Evolutionary conservation across 2,888 invertebrate genomes (phyloP).

Genomic region (Monopis laevigella): DNA sequence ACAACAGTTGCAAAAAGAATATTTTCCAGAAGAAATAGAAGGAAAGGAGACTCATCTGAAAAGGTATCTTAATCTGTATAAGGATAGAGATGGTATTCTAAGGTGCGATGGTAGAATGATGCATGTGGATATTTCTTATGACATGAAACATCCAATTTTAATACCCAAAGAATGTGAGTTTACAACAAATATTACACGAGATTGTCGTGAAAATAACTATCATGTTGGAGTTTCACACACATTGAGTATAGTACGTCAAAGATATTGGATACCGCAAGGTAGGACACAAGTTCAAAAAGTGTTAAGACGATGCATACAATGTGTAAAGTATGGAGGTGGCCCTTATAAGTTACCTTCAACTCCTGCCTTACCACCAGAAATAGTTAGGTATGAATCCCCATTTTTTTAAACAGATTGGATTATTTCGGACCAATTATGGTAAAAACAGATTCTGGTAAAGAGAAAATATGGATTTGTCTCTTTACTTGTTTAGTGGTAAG

Average conservation of each 20-base stretch:
- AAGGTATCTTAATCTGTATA: slow-evolving; percentile 15
- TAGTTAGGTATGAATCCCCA: background rate
- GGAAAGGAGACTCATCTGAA: slow-evolving; percentile 15
- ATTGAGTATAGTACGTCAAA: slow-evolving; percentile 15
- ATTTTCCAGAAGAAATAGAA: slow-evolving; percentile 13
- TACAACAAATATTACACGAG: slow-evolving; percentile 14
- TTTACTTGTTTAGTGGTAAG: slow-evolving; percentile 12
- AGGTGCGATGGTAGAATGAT: slow-evolving; percentile 17
- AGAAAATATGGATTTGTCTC: slow-evolving; percentile 2
- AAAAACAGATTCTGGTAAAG: background rate
- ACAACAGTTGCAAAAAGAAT: slow-evolving; percentile 9
- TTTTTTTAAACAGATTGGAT: background rate
- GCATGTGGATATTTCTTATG: slow-evolving; percentile 11
- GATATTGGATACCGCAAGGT: slow-evolving; percentile 20
- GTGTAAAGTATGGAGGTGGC: slow-evolving; percentile 22
- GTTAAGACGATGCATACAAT: slow-evolving; percentile 16
- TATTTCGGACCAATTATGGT: background rate
- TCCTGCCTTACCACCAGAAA: slow-evolving; percentile 18
- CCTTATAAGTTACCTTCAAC: slow-evolving; percentile 21
- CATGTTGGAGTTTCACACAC: slow-evolving; percentile 20
- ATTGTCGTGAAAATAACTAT: slow-evolving; percentile 16
- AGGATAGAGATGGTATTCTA: slow-evolving; percentile 16
- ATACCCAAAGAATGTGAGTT: slow-evolving; percentile 16
- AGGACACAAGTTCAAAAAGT: slow-evolving; percentile 15
- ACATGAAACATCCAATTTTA: slow-evolving; percentile 14